Base-by-base conservation (phyloP, 1,140 invertebrate species). In the Aphis craccivora region DNA sequence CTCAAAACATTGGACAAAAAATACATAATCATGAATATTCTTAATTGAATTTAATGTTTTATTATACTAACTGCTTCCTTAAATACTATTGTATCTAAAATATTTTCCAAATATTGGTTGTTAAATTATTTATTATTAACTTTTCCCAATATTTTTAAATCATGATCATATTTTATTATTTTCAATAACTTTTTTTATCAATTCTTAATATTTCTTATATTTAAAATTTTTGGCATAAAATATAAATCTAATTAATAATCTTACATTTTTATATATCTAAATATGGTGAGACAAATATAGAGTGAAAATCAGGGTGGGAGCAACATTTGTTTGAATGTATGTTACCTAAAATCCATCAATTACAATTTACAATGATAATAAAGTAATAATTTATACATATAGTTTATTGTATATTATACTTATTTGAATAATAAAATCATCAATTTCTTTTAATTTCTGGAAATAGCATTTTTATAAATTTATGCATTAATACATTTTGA, bases 101-200 rank as follows among this genome's bases (percentile, higher is more conserved):
- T 76, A n/a, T 76, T 90, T 90, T 90, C 89, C n/a, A 45, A 67
- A 90, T n/a, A 90, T 43, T 40, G 53, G 43, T 40, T 90, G n/a
- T 90, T 90, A 76, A 67, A 90, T 18, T 35, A 45, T 76, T 90
- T 40, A n/a, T 81, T 48, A 83, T 91, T 83, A n/a, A 48, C 67
- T 83, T 51, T 67, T 45, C 83, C 67, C 30, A 83, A 83, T 91
- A 91, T 9, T 91, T 91, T 91, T 76, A 91, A 91, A n/a, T 83
- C 67, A 23, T 91, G 43, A 91, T 91, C 67, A 8, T 76, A n/a
- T 2, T 18, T 91, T 83, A 83, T 91, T 91, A 91, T 76, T 91
- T 35, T 91, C 43, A 20, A 91, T 91, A 22, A 76, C 7, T 76
- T 91, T 37, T 30, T 91, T 91, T 48, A 45, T 45, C 43, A 81